A percentile compares a stretch with the other conserved stretches of the same genome.
These are phyloP conservation scores for Muscicapa striata DNA, from an alignment of 2,797 vertebrate species.

Conservation along the genomic window DNA sequence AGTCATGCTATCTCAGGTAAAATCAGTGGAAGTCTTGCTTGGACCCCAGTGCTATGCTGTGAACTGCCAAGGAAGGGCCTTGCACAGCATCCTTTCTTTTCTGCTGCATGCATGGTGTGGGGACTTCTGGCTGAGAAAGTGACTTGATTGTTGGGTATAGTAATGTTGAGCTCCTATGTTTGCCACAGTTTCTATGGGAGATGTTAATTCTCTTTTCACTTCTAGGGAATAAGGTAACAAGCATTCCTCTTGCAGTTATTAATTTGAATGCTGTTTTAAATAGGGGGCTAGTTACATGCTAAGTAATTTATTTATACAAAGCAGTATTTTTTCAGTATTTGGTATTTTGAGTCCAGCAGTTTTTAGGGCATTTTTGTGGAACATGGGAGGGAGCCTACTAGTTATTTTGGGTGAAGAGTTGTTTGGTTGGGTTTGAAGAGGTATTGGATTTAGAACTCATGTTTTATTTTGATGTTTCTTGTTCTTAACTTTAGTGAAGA, in stretches of 20 bases:
- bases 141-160: neutral
- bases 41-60: neutral
- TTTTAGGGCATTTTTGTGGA: neutral
- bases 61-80: neutral
- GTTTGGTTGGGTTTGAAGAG: neutral
- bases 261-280: neutral
- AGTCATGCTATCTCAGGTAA: neutral
- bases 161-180: neutral
- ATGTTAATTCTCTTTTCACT: neutral
- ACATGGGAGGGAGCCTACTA: neutral
- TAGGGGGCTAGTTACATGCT: neutral
- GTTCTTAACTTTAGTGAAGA: constrained; percentile 77
- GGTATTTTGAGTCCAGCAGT: neutral
- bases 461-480: neutral
- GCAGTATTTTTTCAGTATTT: neutral
- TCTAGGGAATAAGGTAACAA: neutral
- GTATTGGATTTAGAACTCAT: neutral
- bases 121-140: neutral
- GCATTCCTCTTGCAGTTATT: neutral
- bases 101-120: fast-evolving
- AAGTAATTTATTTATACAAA: neutral
- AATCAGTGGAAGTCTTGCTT: neutral
- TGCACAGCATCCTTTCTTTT: neutral
- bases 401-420: neutral
- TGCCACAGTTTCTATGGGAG: neutral